These are phyloP conservation scores for Calcarius lapponicus DNA, from an alignment of 2,797 vertebrate species.

Conservation along the genomic window DNA sequence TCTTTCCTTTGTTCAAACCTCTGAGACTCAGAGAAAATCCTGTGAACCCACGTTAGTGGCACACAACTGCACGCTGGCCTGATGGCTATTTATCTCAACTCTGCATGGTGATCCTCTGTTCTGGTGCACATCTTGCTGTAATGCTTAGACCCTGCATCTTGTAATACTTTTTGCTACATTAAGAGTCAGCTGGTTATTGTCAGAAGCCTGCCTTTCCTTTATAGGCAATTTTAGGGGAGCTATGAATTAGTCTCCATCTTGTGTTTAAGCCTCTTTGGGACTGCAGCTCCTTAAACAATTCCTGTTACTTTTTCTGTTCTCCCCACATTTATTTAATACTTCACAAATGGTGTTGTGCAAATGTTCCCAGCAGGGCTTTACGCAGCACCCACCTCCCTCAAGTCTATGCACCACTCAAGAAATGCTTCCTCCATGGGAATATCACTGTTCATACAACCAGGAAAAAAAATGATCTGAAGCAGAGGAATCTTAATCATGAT, in stretches of 20 bases:
- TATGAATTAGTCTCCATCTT: neutral
- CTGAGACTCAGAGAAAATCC: neutral
- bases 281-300: neutral
- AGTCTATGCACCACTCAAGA: neutral
- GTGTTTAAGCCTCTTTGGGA: neutral
- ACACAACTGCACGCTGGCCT: neutral
- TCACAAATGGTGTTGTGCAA: neutral
- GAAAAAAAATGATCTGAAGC: neutral
- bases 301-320: neutral
- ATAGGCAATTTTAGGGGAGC: neutral
- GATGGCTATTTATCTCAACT: neutral
- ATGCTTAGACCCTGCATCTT: neutral
- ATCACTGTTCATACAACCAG: neutral
- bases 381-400: neutral
- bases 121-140: neutral
- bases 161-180: neutral
- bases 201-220: neutral
- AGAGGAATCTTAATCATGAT: neutral
- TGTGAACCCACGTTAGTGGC: neutral
- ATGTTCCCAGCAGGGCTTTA: neutral
- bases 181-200: neutral
- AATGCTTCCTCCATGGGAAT: neutral
- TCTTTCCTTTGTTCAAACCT: neutral
- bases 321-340: neutral
- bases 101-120: neutral